These are phyloP conservation scores for Lipotes vexillifer DNA, from an alignment of 2,113 vertebrate genomes.

Conservation along the genomic window DNA sequence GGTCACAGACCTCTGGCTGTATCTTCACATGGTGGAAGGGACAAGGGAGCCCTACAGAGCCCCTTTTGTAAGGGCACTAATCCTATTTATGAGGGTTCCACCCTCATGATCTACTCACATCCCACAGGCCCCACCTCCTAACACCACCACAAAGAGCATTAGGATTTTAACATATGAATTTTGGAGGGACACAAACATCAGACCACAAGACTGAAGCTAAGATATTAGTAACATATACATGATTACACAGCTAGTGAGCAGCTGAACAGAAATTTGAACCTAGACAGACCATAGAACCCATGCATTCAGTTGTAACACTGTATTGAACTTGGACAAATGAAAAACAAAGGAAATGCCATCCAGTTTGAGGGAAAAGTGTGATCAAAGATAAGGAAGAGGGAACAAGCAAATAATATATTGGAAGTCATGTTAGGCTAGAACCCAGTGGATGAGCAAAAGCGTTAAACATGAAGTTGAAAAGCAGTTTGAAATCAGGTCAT, in stretches of 20 bases:
- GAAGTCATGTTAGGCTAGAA: neutral
- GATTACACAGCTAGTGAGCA: neutral
- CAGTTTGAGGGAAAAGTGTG: neutral
- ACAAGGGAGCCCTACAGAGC: neutral
- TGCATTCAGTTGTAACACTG: fast-evolving
- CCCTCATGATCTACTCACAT: neutral
- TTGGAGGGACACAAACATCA: neutral
- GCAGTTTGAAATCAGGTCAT: neutral
- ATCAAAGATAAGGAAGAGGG: neutral
- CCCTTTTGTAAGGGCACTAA: neutral
- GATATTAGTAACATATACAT: neutral
- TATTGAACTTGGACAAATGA: neutral
- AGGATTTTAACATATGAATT: neutral
- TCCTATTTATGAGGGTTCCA: neutral
- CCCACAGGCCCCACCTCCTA: neutral
- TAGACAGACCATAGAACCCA: neutral
- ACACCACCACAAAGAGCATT: neutral
- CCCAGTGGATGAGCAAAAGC: neutral
- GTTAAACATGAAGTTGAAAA: neutral
- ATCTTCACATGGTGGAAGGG: neutral
- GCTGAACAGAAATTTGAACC: neutral
- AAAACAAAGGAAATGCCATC: neutral
- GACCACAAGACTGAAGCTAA: neutral
- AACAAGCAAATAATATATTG: neutral
- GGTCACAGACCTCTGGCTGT: neutral